These are phyloP conservation scores for Caiman crocodilus DNA, from an alignment of 2,797 vertebrate species.

Conservation along the genomic window DNA sequence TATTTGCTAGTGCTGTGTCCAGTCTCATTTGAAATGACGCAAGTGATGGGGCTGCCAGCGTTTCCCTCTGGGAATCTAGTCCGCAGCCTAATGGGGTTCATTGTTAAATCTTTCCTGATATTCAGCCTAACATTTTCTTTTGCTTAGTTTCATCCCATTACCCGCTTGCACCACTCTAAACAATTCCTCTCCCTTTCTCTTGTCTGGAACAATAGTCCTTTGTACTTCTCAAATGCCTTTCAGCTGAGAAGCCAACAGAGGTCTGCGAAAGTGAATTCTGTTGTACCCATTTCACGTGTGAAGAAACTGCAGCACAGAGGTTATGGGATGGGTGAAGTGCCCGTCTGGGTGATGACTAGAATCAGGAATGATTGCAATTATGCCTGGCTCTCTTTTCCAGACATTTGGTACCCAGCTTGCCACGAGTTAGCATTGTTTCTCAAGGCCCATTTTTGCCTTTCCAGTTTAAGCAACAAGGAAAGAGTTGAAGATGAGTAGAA, in stretches of 20 bases:
- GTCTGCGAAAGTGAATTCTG: not conserved
- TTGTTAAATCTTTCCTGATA: slow-evolving; percentile 70
- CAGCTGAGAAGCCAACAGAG: not conserved
- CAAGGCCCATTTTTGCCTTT: slow-evolving; percentile 67
- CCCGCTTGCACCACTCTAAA: slow-evolving; percentile 49
- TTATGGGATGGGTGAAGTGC: slow-evolving; percentile 15
- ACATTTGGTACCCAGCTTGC: not conserved
- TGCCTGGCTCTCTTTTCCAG: not conserved
- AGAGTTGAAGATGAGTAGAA: slow-evolving; percentile 20
- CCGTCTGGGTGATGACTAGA: slow-evolving; percentile 42
- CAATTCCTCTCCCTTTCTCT: slow-evolving; percentile 25
- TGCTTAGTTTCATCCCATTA: slow-evolving; percentile 58
- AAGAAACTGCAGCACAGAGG: not conserved
- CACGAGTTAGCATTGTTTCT: slow-evolving; percentile 11
- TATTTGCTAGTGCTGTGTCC: slow-evolving; percentile 62
- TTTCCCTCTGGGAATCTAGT: slow-evolving; percentile 64
- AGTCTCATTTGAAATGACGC: slow-evolving; percentile 64
- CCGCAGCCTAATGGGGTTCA: slow-evolving; percentile 63
- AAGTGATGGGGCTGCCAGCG: slow-evolving; percentile 62
- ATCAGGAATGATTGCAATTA: slow-evolving; percentile 35
- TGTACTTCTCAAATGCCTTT: not conserved
- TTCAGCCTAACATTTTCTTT: slow-evolving; percentile 62
- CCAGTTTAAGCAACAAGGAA: slow-evolving; percentile 44
- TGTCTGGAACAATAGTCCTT: fast-evolving
- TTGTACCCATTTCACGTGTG: not conserved